These are phyloP conservation scores for Pyrrhosoma nymphula DNA, from an alignment of 2,888 invertebrate genomes.

Conservation along the genomic window DNA sequence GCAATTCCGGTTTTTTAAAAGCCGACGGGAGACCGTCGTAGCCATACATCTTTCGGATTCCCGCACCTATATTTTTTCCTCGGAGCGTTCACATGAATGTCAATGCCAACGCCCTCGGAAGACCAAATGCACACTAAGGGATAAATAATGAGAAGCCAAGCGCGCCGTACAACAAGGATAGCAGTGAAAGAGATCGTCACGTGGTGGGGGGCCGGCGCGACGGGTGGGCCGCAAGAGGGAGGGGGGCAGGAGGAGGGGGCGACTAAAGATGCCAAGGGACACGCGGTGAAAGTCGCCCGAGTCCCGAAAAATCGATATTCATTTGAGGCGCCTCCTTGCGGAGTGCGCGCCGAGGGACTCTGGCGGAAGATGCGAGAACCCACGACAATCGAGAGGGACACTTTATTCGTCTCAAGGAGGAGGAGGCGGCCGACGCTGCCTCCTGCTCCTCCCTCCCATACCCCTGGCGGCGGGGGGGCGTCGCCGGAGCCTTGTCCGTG, in stretches of 20 bases:
- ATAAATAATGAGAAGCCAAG: constrained; percentile 8
- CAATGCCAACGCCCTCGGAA: background rate
- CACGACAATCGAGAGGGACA: constrained; percentile 9
- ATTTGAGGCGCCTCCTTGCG: constrained; percentile 52
- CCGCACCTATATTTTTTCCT: background rate
- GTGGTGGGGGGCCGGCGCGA: background rate
- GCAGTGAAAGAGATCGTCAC: background rate
- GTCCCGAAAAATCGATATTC: constrained; percentile 62
- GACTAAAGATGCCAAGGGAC: constrained; percentile 5
- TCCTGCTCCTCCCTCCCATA: background rate
- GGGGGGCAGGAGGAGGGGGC: background rate
- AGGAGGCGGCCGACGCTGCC: background rate
- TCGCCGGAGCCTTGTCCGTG: background rate
- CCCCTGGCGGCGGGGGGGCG: background rate
- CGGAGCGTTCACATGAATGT: background rate
- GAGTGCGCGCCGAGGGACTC: constrained; percentile 46
- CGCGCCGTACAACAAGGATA: background rate
- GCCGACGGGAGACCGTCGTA: background rate
- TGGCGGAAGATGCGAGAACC: constrained; percentile 33
- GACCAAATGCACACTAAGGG: background rate
- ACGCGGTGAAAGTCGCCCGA: constrained; percentile 25
- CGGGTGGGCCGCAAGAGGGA: background rate
- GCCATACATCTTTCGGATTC: background rate
- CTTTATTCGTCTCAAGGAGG: constrained; percentile 10
- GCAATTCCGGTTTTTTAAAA: background rate